phyloP scores from a whole-genome alignment of 2,113 vertebrate species.

The Hippocampus guttulatus region DNA sequence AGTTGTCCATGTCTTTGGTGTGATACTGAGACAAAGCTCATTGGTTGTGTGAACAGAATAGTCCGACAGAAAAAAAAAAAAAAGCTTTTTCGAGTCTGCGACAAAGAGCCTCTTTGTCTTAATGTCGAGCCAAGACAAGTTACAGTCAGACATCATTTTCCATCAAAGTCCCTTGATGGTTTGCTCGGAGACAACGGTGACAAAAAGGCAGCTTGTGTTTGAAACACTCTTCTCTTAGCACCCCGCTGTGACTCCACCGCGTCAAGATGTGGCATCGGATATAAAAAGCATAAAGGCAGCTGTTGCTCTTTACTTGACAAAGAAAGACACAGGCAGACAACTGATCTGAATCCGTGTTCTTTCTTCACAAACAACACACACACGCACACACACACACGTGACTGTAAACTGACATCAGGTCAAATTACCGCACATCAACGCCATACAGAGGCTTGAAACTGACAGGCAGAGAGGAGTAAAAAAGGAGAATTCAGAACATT shows the following conservation, averaged over 20 bases:
- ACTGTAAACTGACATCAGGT: background rate
- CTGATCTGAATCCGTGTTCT: background rate
- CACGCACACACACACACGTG: background rate
- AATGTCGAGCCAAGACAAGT: slow-evolving; percentile 22
- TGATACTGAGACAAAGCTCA: background rate
- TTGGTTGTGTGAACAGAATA: background rate
- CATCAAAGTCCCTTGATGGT: slow-evolving; percentile 5
- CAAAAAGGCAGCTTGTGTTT: slow-evolving; percentile 8
- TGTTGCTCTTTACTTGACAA: slow-evolving; percentile 10
- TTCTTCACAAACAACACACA: background rate
- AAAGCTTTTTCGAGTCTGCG: background rate
- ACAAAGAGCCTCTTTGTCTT: slow-evolving; percentile 5
- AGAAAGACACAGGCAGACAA: slow-evolving; percentile 18
- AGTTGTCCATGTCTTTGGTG: background rate
- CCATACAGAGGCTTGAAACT: background rate
- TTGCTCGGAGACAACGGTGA: slow-evolving; percentile 5
- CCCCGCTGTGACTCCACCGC: slow-evolving; percentile 1
- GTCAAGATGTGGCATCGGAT: background rate
- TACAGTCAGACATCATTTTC: slow-evolving; percentile 25
- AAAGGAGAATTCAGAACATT: background rate
- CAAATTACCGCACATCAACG: background rate
- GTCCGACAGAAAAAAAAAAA: too few species aligned
- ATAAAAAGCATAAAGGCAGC: slow-evolving; percentile 13
- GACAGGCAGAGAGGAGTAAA: background rate
- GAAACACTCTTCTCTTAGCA: background rate